phyloP scores from a whole-genome alignment of 2,888 invertebrate species.

The Neocrepidodera transversa region DNA sequence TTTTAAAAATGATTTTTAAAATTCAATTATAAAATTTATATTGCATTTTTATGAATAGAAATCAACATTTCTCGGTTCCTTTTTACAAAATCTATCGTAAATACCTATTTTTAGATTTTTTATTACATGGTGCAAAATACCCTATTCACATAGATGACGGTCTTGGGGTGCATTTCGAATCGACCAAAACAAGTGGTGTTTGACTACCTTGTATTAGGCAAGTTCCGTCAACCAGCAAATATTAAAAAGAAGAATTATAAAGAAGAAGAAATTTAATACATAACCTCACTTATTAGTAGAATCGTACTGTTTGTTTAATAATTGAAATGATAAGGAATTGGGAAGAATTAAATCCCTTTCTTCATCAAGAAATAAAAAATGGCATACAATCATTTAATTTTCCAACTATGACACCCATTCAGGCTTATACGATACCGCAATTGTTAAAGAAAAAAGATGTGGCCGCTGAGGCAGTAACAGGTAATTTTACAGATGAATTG shows the following conservation, averaged over 20 bases:
- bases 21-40: no score
- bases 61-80: no score
- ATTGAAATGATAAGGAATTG: conserved; percentile 58
- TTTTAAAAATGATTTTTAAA: no score
- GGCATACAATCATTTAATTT: conserved; percentile 65
- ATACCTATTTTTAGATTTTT: no score
- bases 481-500: conserved; percentile 36
- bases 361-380: conserved; percentile 60
- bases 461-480: conserved; percentile 95
- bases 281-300: background rate
- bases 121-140: no score
- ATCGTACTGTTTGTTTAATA: background rate
- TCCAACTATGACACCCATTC: conserved; percentile 67
- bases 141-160: no score
- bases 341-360: conserved; percentile 59
- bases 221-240: no score
- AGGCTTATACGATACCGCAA: conserved; percentile 89
- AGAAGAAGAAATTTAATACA: background rate
- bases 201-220: no score
- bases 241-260: background rate
- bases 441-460: conserved; percentile 93
- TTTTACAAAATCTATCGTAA: no score
- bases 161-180: no score
- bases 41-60: no score
- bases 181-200: no score